phyloP scores from a whole-genome alignment of 2,888 invertebrate genomes.

The Myopa tessellatipennis region DNA sequence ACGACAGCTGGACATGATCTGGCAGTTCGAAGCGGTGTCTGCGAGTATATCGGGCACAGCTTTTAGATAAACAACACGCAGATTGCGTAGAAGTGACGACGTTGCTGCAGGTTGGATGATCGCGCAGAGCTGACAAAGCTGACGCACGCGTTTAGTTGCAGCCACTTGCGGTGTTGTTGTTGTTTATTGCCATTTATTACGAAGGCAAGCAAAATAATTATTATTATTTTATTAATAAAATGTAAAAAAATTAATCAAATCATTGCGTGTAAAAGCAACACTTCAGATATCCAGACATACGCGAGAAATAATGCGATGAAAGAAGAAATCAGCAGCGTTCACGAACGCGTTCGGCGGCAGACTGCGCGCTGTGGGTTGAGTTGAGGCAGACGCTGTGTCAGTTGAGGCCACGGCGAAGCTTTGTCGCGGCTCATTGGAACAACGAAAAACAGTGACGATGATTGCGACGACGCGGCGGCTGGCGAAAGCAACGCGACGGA shows the following conservation, averaged over 20 bases:
- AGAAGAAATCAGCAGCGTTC: conserved; percentile 42
- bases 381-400: conserved; percentile 25
- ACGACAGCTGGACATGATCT: background rate
- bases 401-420: conserved; percentile 22
- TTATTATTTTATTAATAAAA: background rate
- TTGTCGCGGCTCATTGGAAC: conserved; percentile 38
- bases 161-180: background rate
- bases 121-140: background rate
- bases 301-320: background rate
- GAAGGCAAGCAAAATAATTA: background rate
- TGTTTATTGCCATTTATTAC: background rate
- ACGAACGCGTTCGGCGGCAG: conserved; percentile 49
- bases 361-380: conserved; percentile 40
- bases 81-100: background rate
- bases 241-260: conserved; percentile 8
- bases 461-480: conserved; percentile 7
- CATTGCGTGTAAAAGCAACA: background rate
- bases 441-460: conserved; percentile 6
- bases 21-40: background rate
- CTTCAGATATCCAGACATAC: background rate
- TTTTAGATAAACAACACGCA: background rate
- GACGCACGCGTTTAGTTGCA: background rate
- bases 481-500: conserved; percentile 12
- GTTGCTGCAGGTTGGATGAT: background rate
- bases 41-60: background rate